Base-by-base conservation (phyloP, 2,888 invertebrate species). In the Rutpela maculata region DNA sequence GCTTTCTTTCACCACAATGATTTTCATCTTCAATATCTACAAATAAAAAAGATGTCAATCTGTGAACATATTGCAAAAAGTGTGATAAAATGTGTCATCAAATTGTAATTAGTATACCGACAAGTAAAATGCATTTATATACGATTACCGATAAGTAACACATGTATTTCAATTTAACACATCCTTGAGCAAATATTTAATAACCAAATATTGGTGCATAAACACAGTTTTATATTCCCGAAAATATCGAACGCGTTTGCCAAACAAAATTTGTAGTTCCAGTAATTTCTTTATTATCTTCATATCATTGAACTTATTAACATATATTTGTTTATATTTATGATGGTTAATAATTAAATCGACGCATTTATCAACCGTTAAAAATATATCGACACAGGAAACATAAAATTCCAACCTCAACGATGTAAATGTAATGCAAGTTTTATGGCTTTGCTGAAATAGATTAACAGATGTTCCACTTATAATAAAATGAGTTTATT, bases 341-440 rank as follows among this genome's bases (percentile, higher is more conserved):
- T 22, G 19, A 11, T 59, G 59, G 18, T 22, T 19, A 59, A 59
- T 22, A 59, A 59, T 22, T 59, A 19, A 19, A 15, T 11, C 11
- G 1, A 11, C 38, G 5, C 38, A 38, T 63, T 63, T 38, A 63
- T 63, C 31, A 10, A 18, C n/a, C 38, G 63, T 35, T 38, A 38
- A 63, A 35, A 35, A 17, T 63, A 63, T 17, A 63, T 35, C 11
- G 63, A 63, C 38, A 63, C 63, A 63, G 63, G 63, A 63, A 63
- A 63, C 38, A 63, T 63, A 63, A 63, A 63, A 10, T 35, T 10
- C 38, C 18, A 31, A 63, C 63, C 59, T 59, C 59, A 59, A 59
- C 59, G 59, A 59, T 59, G 59, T 59, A 59, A 59, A 59, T 59
- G 50, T 50, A 18, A 59, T 18, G 59, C 19, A 22, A 59, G 15